phyloP scores from a whole-genome alignment of 2,113 vertebrate genomes.

The Vidua chalybeata region DNA sequence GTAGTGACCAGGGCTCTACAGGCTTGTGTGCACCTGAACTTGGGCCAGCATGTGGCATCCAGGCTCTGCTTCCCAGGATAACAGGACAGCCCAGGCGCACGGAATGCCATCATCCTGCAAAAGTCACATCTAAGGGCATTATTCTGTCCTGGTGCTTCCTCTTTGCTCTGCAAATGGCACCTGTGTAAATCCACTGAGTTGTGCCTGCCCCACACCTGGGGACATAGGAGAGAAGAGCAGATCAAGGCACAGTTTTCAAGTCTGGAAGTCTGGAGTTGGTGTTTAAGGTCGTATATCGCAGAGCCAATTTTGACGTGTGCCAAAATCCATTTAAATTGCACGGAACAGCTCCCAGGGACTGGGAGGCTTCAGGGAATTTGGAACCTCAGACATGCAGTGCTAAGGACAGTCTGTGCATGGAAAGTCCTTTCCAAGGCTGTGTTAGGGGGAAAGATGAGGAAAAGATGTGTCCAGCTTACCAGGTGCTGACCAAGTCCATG shows the following conservation, averaged over 20 bases:
- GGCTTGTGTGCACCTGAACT: background rate
- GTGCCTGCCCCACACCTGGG: accelerated
- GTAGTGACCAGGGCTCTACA: background rate
- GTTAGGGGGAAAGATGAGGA: background rate
- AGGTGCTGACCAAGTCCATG: background rate
- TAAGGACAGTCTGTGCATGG: background rate
- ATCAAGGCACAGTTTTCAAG: background rate
- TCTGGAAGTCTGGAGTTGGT: background rate
- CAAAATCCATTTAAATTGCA: accelerated
- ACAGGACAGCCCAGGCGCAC: accelerated
- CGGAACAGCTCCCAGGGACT: accelerated
- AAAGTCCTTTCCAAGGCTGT: background rate
- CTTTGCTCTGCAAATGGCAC: background rate
- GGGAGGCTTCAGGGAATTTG: background rate
- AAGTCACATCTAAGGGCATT: background rate
- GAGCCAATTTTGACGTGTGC: background rate
- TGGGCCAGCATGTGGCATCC: background rate
- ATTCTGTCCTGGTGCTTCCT: background rate
- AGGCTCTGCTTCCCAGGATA: background rate
- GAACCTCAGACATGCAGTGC: background rate
- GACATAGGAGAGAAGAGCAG: background rate
- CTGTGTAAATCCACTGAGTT: background rate
- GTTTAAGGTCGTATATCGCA: background rate
- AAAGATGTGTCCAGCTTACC: background rate
- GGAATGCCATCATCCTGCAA: accelerated